Base-by-base conservation (phyloP, 2,888 invertebrate genomes). In the Limenitis camilla region DNA sequence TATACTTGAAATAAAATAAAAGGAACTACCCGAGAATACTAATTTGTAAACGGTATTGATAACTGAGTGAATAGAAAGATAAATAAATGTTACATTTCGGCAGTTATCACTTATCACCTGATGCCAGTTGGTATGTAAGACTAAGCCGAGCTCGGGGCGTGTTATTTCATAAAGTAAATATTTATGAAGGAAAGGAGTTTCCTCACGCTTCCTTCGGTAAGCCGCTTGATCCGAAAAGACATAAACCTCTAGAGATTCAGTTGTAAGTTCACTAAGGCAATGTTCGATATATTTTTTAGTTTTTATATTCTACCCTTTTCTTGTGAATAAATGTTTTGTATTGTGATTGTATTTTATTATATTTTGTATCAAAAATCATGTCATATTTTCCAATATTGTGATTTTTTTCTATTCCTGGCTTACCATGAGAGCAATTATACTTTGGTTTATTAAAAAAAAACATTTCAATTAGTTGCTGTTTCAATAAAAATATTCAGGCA, bases 81-180 rank as follows among this genome's bases (percentile, higher is more conserved):
- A 19, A 19, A 19, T 19, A 19, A 19, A 19, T 19, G 19, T 19
- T 19, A 19, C 19, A 19, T 19, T 19, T 19, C 19, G 3, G 19
- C 19, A 19, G 19, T 19, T 71, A 62, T 64, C 74, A 76, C 77
- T 79, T 81, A 82, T 80, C 83, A 82, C 81, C 81, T 79, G 78
- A 65, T 69, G 64, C 67, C 79, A 81, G 74, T 62, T 73, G 67
- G 74, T 75, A 69, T 75, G 75, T 78, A 67, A 45, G 11, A 71
- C 76, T 79, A 72, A 81, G 81, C 76, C 71, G 69, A 76, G 76
- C 78, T 76, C 65, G 45, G 45, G 45, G 76, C 75, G 73, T 71
- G 80, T 84, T 84, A 82, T 86, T 85, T 86, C 81, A 81, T 86
- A 84, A 82, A 80, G 85, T 86, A 87, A 86, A 87, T 87, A 87